Conservation (phyloP, 2,888 invertebrate species). For the Rapana venosa region DNA sequence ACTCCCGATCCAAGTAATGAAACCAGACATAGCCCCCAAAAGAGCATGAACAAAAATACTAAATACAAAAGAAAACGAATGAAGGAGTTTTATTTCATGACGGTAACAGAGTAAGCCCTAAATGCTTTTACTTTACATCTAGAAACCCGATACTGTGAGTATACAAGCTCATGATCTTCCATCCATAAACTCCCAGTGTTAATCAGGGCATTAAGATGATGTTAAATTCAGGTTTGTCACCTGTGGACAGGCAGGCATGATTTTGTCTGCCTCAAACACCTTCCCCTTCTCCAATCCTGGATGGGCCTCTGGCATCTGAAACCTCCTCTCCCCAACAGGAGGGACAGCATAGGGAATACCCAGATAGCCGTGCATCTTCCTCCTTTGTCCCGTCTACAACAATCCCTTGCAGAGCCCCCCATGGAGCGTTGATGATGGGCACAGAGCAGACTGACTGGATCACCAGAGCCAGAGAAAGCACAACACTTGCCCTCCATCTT, state of each 20-base stretch:
- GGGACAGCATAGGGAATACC: constrained; percentile 50
- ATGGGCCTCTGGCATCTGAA: constrained; percentile 44
- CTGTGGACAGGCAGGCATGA: constrained; percentile 35
- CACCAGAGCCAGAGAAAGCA: neutral
- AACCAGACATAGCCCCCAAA: too few species aligned
- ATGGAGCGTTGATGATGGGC: constrained; percentile 35
- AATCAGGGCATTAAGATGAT: too few species aligned
- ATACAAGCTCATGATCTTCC: too few species aligned
- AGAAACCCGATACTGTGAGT: too few species aligned
- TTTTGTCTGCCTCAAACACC: constrained; percentile 24
- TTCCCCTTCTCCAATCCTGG: constrained; percentile 32
- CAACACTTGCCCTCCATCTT: neutral
- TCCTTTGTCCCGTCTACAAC: constrained; percentile 1
- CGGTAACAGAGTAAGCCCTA: too few species aligned
- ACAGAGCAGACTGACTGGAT: neutral
- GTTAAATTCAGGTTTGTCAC: neutral
- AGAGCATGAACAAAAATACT: too few species aligned
- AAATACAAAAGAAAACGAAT: too few species aligned
- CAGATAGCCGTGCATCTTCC: constrained; percentile 35
- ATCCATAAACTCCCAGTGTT: too few species aligned
- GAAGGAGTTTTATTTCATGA: too few species aligned
- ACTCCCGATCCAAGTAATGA: too few species aligned
- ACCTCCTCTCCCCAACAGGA: constrained; percentile 46
- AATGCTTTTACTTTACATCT: too few species aligned
- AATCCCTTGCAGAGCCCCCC: constrained; percentile 33